phyloP scores from a whole-genome alignment of 2,797 vertebrate genomes.

The Anableps anableps region DNA sequence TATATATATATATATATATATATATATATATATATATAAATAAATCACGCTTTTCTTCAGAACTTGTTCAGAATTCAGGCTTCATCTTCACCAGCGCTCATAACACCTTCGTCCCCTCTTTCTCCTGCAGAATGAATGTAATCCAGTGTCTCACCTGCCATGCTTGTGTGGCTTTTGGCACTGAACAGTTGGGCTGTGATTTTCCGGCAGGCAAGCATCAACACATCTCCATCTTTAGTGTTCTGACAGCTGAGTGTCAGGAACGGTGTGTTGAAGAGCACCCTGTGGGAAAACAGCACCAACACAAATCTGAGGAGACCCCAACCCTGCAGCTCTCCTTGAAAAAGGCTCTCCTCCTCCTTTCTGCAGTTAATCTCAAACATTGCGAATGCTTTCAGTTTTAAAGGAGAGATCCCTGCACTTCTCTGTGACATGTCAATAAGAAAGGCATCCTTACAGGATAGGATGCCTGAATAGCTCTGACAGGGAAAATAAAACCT shows the following conservation, averaged over 20 bases:
- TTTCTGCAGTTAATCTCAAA: constrained; percentile 23
- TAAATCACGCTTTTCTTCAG: background rate
- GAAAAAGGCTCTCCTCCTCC: constrained; percentile 27
- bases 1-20: no score
- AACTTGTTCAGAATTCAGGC: background rate
- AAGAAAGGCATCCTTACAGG: constrained; percentile 7
- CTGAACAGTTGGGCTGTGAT: constrained; percentile 60
- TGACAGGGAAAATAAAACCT: constrained; percentile 18
- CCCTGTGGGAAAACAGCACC: constrained; percentile 48
- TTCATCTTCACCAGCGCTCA: constrained; percentile 25
- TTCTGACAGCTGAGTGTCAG: constrained; percentile 45
- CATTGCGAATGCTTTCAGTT: constrained; percentile 8
- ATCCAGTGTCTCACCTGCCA: constrained; percentile 63
- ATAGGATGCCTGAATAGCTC: constrained; percentile 12
- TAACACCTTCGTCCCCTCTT: constrained; percentile 29
- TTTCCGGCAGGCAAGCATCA: constrained; percentile 69
- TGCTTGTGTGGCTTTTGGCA: constrained; percentile 60
- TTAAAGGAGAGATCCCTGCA: constrained; percentile 2
- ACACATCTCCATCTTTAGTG: constrained; percentile 69
- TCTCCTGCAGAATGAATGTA: constrained; percentile 44
- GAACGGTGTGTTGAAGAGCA: constrained; percentile 47
- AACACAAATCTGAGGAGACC: constrained; percentile 28
- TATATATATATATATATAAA: no score
- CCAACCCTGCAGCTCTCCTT: constrained; percentile 23
- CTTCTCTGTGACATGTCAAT: constrained; percentile 25